Base-by-base conservation (phyloP, 37 sponge, comb jelly and placozoan genomes). In the Haliclona indistincta region DNA sequence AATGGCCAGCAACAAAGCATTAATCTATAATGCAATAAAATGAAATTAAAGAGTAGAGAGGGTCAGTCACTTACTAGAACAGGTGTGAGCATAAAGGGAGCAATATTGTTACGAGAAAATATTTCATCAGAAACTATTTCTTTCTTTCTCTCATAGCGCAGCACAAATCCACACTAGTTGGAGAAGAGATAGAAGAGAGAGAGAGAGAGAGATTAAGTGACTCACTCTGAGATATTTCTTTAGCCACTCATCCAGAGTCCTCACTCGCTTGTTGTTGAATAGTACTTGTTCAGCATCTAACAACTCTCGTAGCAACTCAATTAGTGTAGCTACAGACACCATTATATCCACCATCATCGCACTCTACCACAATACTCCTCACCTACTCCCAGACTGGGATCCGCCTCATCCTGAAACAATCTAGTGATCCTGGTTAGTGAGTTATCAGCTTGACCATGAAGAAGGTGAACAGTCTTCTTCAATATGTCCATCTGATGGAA, bases 391-490 rank as follows among this genome's bases (percentile, higher is more conserved):
- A 81, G 55, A 10, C 28, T 41, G 29, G 86, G 86, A 41, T 79
- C 75, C 1, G 78, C 55, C 22, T 58, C 60, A 30, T 83, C 89
- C 15, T 23, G 66, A 26, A 90, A 90, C 19, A 90, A 68, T 58
- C 91, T 71, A 49, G 81, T 82, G 39, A 90, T 81, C 44, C 78
- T 76, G 43, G 91, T 90, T 60, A 90, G 86, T 23, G 82, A 90
- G 75, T 90, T 80, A 70, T 90, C 91, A 29, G 84, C 65, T 67
- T 90, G 91, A 26, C 75, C 80, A 35, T 81, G 86, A 1, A 90
- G 67, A 20, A 85, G 65, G 15, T 81, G 86, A 3, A 90, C 75
- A 6, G 81, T 67, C 8, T 77, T 35, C 20, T 73, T 43, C 61
- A 90, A 74, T 35, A 85, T 63, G 38, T 90, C 91, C 80, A 85